Percentiles rank a stretch among this genome's conserved stretches.
Evolutionary conservation across 1,140 invertebrate species (phyloP).

Genomic region (Zaprionus gabonicus): DNA sequence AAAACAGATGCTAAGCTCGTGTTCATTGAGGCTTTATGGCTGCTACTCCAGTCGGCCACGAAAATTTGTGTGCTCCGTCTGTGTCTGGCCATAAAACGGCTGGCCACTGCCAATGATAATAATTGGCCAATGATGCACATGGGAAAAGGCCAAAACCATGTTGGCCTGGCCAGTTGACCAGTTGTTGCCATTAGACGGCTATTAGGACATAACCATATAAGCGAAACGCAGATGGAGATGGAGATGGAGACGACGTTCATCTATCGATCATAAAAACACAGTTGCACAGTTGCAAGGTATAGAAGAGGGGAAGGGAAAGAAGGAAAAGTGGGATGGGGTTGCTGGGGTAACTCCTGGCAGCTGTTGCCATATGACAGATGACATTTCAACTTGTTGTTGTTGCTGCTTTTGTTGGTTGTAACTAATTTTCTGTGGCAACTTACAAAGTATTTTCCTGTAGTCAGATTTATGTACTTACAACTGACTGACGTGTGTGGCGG

Average conservation of each 20-base stretch:
- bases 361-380: constrained; percentile 72
- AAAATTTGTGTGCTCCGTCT: constrained; percentile 43
- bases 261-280: constrained; percentile 60
- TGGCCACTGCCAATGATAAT: constrained; percentile 67
- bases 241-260: constrained; percentile 23
- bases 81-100: constrained; percentile 42
- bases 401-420: constrained; percentile 63
- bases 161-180: constrained; percentile 16
- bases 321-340: background rate
- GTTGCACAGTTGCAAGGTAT: background rate
- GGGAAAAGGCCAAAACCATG: constrained; percentile 67
- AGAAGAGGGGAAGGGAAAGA: background rate
- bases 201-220: constrained; percentile 76
- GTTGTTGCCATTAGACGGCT: constrained; percentile 66
- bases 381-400: constrained; percentile 66
- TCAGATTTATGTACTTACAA: constrained; percentile 63
- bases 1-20: constrained; percentile 23
- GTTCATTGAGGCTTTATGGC: constrained; percentile 43
- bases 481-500: background rate
- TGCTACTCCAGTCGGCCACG: constrained; percentile 36
- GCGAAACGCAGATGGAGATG: constrained; percentile 2
- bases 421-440: constrained; percentile 74
- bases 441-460: constrained; percentile 46
- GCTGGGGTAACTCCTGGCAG: constrained; percentile 39
- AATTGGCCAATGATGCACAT: constrained; percentile 80